Base-by-base conservation (phyloP, 2,113 vertebrate genomes). In the Pseudorasbora parva region DNA sequence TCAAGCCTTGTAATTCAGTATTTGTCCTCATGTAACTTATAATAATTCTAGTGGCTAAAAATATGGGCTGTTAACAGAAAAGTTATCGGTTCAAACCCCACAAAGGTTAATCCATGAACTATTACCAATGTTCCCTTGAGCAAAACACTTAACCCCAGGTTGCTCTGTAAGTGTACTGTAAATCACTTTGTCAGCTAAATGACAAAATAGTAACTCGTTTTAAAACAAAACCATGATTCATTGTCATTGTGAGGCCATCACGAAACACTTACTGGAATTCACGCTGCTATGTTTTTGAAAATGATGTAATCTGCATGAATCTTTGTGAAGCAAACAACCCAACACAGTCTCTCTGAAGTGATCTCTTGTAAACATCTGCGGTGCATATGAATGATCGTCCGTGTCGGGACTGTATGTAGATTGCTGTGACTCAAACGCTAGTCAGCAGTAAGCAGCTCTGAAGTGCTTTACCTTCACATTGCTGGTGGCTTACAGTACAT, bases 141-240 rank as follows among this genome's bases (percentile, higher is more conserved):
- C 43, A 12, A 78, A 47, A 47, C 77, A 64, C 43, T 79, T 79
- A 64, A 79, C 77, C 77, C 59, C 37, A 64, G 57, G 77, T 49
- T 60, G 17, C 15, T 49, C 77, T 10, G 25, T 64, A 33, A 47
- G 59, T 64, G 23, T 79, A 15, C 30, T 60, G 10, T 27, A 49
- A 79, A 79, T 79, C 77, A 2, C 57, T 30, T 64, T 30, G 59
- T 47, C 59, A 79, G 59, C 76, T 60, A 60, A 77, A 77, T 77
- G 51, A 77, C 51, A 74, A 51, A 59, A 57, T 9, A 19, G 57
- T 62, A 64, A 64, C 15, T 27, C 21, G 59, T 47, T 47, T 19
- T 30, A 64, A 79, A 79, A 64, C 57, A 47, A 21, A 64, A 30
- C 72, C 1, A 49, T 79, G 43, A 79, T 49, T 79, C 17, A 79